Percentiles rank a stretch among this genome's conserved stretches.
These are phyloP conservation scores for Coluber constrictor DNA, from an alignment of 2,797 vertebrate genomes.

Conservation along the genomic window DNA sequence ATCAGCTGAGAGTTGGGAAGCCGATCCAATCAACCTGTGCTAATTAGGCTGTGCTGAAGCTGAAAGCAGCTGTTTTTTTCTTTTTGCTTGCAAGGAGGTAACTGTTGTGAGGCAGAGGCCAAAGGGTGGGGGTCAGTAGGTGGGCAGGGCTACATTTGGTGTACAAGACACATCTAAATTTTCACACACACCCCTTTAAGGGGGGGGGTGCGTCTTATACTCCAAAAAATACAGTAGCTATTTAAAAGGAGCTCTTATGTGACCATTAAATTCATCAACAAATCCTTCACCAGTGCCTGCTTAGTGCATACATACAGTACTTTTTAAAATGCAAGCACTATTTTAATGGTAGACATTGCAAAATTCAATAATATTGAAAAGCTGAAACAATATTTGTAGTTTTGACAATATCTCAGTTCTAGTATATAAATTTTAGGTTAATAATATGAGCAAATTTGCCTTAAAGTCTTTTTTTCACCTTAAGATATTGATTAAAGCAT, in stretches of 20 bases:
- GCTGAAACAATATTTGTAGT: background rate
- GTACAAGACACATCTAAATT: too few species aligned
- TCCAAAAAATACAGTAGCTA: background rate
- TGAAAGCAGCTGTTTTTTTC: too few species aligned
- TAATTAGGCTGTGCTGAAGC: too few species aligned
- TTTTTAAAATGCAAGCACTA: background rate
- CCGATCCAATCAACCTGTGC: too few species aligned
- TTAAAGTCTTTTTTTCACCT: background rate
- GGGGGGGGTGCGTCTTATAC: too few species aligned
- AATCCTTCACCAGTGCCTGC: background rate
- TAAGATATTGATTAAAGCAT: background rate
- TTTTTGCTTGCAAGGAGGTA: too few species aligned
- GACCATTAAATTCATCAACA: background rate
- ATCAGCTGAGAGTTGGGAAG: too few species aligned
- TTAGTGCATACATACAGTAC: background rate
- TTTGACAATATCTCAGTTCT: background rate
- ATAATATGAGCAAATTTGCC: background rate
- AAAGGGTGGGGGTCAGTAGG: too few species aligned
- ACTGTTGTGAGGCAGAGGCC: too few species aligned
- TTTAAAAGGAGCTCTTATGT: background rate
- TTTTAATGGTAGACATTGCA: background rate
- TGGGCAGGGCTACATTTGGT: too few species aligned
- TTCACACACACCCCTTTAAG: too few species aligned
- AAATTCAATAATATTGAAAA: background rate
- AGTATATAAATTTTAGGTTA: background rate